Base-by-base conservation (phyloP, 2,888 invertebrate genomes). In the Chrysopilus asiliformis region DNA sequence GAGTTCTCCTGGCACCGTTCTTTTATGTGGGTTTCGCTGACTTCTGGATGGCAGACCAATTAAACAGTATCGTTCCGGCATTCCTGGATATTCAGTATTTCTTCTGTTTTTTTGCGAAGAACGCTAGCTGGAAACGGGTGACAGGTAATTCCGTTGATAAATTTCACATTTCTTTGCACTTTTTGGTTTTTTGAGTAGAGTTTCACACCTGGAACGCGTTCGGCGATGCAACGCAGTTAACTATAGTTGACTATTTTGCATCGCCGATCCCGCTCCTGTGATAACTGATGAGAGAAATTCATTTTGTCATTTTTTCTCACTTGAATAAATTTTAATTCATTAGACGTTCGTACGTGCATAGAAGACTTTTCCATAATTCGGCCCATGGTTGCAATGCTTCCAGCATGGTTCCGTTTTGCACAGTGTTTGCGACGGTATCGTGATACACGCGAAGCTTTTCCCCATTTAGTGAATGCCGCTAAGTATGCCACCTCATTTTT, bases 401-500 rank as follows among this genome's bases (percentile, higher is more conserved):
- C 87, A 2, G 85, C 86, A 3, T 85, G 82, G 75, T 79, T 83
- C 53, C 76, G 87, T 39, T 85, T 86, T 58, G 79, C 82, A 32
- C 87, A 87, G 61, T 89, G 87, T 54, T 64, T 87, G 32, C 67
- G 86, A 4, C 78, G 87, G 47, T 87, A 81, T 58, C 68, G 79
- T 32, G 87, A 89, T 58, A 78, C 82, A 2, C 72, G 72, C 55
- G 78, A 81, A 56, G 71, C 74, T 4, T 79, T 79, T 60, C 84
- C 83, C 6, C 87, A 87, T 69, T 66, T 87, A 36, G 79, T 79
- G 16, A 89, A 89, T 62, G 86, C 87, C 19, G 82, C 79, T 32
- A 91, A 91, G 67, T 91, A 93, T 64, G 79, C 85, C 1, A 87
- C 87, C 3, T 81, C 87, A 0, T 89, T 90, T 60, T 77, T 89